phyloP scores from a whole-genome alignment of 2,797 vertebrate genomes.

The Malacoctenus gilli region DNA sequence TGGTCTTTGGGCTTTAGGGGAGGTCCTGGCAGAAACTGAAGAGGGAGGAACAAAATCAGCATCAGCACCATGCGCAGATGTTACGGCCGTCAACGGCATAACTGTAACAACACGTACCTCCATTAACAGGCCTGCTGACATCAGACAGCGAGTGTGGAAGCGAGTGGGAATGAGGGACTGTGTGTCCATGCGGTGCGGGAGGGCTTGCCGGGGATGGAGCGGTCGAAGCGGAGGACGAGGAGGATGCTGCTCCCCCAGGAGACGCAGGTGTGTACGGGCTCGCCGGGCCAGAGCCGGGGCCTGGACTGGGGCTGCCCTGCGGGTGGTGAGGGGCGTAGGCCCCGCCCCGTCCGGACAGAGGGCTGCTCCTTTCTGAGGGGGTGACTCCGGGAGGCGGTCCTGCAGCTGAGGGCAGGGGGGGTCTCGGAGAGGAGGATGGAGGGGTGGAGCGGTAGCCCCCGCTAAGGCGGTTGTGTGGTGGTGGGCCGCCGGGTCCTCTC shows the following conservation, averaged over 20 bases:
- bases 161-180: conserved; percentile 76
- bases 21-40: conserved; percentile 72
- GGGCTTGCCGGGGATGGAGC: conserved; percentile 70
- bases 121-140: conserved; percentile 70
- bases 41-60: no score
- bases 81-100: neutral
- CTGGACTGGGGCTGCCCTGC: conserved; percentile 70
- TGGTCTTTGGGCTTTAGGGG: conserved; percentile 78
- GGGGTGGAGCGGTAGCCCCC: conserved; percentile 73
- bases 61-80: neutral
- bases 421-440: conserved; percentile 72
- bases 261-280: conserved; percentile 67
- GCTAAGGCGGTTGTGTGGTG: conserved; percentile 62
- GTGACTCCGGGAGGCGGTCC: conserved; percentile 66
- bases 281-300: conserved; percentile 56
- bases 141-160: conserved; percentile 76
- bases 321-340: conserved; percentile 68
- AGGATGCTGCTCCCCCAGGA: conserved; percentile 51
- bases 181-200: conserved; percentile 65
- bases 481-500: conserved; percentile 67
- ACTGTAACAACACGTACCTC: conserved; percentile 53
- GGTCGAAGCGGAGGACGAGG: conserved; percentile 51
- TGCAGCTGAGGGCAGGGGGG: conserved; percentile 61
- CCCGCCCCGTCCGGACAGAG: conserved; percentile 65
- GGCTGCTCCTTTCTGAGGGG: conserved; percentile 75